phyloP scores from a whole-genome alignment of 53 echinoderm and acorn worm genomes.

The Echinarachnius parma region DNA sequence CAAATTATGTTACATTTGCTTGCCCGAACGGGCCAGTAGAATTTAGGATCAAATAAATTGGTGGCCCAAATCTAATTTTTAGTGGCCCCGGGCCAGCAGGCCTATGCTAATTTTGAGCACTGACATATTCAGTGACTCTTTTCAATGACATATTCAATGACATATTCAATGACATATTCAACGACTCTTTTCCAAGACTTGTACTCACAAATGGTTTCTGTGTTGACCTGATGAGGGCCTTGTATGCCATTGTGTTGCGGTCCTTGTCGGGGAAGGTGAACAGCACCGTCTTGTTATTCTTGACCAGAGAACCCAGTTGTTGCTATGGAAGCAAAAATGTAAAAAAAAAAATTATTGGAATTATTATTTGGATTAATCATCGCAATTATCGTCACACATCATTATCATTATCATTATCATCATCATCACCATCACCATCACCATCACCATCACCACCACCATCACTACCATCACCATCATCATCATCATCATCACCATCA shows the following conservation, averaged over 20 bases:
- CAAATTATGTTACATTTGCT: no score
- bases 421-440: constrained; percentile 2
- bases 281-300: constrained; percentile 69
- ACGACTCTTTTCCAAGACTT: not conserved
- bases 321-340: constrained; percentile 48
- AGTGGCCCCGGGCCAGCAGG: no score
- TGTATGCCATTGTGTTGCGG: constrained; percentile 59
- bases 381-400: not conserved
- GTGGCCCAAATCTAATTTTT: no score
- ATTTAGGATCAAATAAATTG: no score
- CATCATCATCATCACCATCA: constrained; percentile 29
- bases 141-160: no score
- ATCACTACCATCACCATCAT: constrained; percentile 8
- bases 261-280: constrained; percentile 76
- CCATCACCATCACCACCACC: not conserved
- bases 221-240: constrained; percentile 71
- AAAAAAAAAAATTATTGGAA: not conserved
- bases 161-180: no score
- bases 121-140: no score
- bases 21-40: no score
- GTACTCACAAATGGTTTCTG: constrained; percentile 83
- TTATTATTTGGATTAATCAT: no score
- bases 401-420: constrained; percentile 19
- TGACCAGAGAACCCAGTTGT: constrained; percentile 56
- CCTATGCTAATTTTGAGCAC: no score